Conservation (phyloP, 2,888 invertebrate species). For the Pantelozetes paolii region DNA sequence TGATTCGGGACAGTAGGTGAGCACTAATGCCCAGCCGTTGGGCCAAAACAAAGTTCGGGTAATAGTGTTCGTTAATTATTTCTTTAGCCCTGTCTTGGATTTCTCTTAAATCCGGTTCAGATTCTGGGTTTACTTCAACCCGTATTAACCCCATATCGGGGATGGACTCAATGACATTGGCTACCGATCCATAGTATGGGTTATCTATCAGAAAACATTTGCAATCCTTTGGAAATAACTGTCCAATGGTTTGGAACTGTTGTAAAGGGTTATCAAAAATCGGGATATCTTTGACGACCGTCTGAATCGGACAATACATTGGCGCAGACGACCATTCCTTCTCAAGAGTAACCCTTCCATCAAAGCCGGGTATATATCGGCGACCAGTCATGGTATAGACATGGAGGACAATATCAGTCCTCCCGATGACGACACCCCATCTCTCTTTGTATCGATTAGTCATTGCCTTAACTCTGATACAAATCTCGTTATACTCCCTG, state of each 20-base stretch:
- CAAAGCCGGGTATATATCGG: slow-evolving; percentile 55
- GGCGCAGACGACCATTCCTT: slow-evolving; percentile 66
- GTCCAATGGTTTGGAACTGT: slow-evolving; percentile 30
- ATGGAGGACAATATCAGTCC: slow-evolving; percentile 61
- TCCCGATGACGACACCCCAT: slow-evolving; percentile 72
- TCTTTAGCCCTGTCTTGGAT: slow-evolving; percentile 51
- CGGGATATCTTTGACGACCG: slow-evolving; percentile 58
- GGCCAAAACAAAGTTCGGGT: slow-evolving; percentile 52
- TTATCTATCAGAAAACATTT: slow-evolving; percentile 71
- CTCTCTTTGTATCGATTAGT: slow-evolving; percentile 55
- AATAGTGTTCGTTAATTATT: slow-evolving; percentile 48
- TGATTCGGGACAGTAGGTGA: slow-evolving; percentile 74
- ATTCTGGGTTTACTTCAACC: slow-evolving; percentile 57
- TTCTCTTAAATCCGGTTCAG: slow-evolving; percentile 58
- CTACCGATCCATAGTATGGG: slow-evolving; percentile 75
- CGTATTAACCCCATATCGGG: no score
- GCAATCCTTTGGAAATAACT: slow-evolving; percentile 55
- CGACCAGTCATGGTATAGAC: slow-evolving; percentile 69
- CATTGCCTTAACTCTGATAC: slow-evolving; percentile 35
- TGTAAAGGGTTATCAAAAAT: slow-evolving; percentile 51
- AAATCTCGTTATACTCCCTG: slow-evolving; percentile 40
- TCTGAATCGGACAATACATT: slow-evolving; percentile 67
- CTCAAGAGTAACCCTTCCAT: slow-evolving; percentile 62
- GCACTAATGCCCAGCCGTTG: slow-evolving; percentile 59
- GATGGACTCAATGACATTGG: slow-evolving; percentile 60